phyloP scores from a whole-genome alignment of 1,140 invertebrate genomes.

The Leucophenga varia region DNA sequence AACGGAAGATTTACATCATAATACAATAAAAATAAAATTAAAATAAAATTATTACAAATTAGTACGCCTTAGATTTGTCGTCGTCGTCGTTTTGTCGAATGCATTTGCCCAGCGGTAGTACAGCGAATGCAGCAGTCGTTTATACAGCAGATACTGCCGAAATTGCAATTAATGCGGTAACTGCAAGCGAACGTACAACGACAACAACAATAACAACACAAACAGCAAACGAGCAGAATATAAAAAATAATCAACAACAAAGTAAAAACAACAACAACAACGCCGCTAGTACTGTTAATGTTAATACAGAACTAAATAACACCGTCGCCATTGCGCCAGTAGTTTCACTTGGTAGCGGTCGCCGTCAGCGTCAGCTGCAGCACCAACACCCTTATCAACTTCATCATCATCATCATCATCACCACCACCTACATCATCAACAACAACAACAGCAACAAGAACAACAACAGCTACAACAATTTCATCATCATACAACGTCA shows the following conservation, averaged over 20 bases:
- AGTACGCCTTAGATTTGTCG: too few relatives aligned
- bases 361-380: conserved; percentile 2
- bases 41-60: too few relatives aligned
- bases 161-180: conserved; percentile 1
- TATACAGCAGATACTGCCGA: conserved; percentile 8
- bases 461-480: too few relatives aligned
- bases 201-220: too few relatives aligned
- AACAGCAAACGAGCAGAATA: too few relatives aligned
- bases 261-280: too few relatives aligned
- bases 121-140: conserved; percentile 17
- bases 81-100: too few relatives aligned
- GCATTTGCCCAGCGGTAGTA: conserved; percentile 34
- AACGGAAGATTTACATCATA: too few relatives aligned
- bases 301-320: background rate
- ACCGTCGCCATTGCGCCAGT: background rate
- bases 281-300: conserved; percentile 4
- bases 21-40: too few relatives aligned
- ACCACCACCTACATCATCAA: conserved; percentile 4
- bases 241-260: too few relatives aligned
- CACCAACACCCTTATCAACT: conserved; percentile 7
- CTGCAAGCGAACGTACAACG: too few relatives aligned
- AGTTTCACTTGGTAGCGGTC: conserved; percentile 14
- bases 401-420: background rate
- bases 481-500: conserved; percentile 33
- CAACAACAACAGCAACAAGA: too few relatives aligned